These are phyloP conservation scores for Dasyurus viverrinus DNA, from an alignment of 2,113 vertebrate genomes.

Conservation along the genomic window DNA sequence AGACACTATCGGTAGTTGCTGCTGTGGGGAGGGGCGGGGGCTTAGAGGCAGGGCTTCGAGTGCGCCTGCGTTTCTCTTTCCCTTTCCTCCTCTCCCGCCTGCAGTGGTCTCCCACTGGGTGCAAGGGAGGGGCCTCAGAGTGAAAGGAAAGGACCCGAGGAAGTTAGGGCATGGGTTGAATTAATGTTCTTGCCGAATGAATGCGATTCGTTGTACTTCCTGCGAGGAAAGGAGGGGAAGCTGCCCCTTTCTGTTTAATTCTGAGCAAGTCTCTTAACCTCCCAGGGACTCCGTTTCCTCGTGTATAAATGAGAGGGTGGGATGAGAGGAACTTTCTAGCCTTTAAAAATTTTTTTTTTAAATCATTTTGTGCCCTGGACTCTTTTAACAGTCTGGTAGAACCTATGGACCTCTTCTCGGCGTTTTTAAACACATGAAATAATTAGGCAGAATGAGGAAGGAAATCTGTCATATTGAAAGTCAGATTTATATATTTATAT, in stretches of 20 bases:
- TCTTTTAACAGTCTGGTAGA: neutral
- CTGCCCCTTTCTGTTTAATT: neutral
- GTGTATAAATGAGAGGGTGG: neutral
- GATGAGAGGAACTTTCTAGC: neutral
- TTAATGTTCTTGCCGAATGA: neutral
- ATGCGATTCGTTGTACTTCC: neutral
- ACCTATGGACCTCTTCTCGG: neutral
- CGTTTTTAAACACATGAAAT: neutral
- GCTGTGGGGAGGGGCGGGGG: too few relatives aligned
- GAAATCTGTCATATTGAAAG: neutral
- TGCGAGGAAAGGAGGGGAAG: neutral
- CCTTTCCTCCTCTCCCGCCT: neutral
- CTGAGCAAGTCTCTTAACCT: neutral
- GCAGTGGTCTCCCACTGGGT: neutral
- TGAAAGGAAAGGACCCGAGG: neutral
- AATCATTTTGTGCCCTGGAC: neutral
- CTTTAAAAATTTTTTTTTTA: neutral
- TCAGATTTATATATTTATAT: neutral
- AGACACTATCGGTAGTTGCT: conserved; percentile 88
- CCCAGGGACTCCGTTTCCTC: neutral
- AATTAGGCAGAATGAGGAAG: neutral
- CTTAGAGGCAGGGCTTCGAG: neutral
- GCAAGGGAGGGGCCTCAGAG: neutral
- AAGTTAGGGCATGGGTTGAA: neutral
- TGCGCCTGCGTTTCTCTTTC: neutral